Conservation (phyloP, 1,140 invertebrate species). For the Bombus pyrosoma region DNA sequence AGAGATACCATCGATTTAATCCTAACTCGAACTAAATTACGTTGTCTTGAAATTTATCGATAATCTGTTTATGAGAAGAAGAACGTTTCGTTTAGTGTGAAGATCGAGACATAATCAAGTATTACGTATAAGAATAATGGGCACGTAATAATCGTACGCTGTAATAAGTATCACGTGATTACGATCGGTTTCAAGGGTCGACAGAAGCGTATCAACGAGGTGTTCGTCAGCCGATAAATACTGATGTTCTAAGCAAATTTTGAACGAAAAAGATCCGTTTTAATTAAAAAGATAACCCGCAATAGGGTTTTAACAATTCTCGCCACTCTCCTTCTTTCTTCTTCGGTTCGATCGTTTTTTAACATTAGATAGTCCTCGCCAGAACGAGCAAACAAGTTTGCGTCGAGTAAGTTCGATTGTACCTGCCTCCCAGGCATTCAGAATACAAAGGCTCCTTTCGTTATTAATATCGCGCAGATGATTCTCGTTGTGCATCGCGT, state of each 20-base stretch:
- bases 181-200: background rate
- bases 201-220: background rate
- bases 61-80: no score
- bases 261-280: background rate
- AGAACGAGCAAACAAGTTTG: background rate
- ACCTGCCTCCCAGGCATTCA: conserved; percentile 61
- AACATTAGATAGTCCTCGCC: background rate
- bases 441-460: conserved; percentile 68
- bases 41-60: no score
- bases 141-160: conserved; percentile 57
- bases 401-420: conserved; percentile 55
- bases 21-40: no score
- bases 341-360: background rate
- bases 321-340: background rate
- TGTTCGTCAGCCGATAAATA: conserved; percentile 11
- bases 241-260: conserved; percentile 25
- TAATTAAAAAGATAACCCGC: conserved; percentile 17
- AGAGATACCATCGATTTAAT: no score
- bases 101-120: background rate
- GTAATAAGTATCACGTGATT: background rate
- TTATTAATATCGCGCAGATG: conserved; percentile 72
- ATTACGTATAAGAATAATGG: conserved; percentile 56
- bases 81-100: no score
- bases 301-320: background rate
- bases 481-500: conserved; percentile 61